These are phyloP conservation scores for Congeria kusceri DNA, from an alignment of 2,888 invertebrate genomes.

Conservation along the genomic window DNA sequence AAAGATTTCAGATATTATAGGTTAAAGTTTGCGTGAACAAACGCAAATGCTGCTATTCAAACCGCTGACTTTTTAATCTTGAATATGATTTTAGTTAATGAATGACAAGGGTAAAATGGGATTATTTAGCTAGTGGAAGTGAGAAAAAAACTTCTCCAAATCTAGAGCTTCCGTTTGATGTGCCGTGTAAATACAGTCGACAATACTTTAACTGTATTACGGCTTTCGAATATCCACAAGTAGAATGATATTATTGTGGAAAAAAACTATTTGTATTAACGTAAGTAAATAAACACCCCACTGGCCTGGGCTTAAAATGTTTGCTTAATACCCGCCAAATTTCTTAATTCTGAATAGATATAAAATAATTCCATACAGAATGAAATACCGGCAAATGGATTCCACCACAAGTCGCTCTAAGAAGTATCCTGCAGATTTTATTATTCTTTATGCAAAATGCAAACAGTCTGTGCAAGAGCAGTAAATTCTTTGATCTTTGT, in stretches of 20 bases:
- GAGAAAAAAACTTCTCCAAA: not conserved
- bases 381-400: too few species aligned
- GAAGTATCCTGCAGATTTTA: too few species aligned
- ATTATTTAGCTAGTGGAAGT: conserved; percentile 11
- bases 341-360: conserved; percentile 25
- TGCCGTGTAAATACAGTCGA: conserved; percentile 22
- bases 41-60: too few species aligned
- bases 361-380: conserved; percentile 25
- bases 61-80: conserved; percentile 42
- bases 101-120: conserved; percentile 25
- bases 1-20: too few species aligned
- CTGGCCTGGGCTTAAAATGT: not conserved
- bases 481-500: too few species aligned
- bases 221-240: too few species aligned
- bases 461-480: too few species aligned
- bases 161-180: conserved; percentile 19
- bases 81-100: conserved; percentile 13
- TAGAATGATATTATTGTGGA: not conserved
- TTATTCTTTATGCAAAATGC: too few species aligned
- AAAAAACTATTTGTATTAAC: conserved; percentile 12
- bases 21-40: too few species aligned
- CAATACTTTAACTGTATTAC: conserved; percentile 25
- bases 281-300: conserved; percentile 14
- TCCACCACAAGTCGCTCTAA: too few species aligned
- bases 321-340: conserved; percentile 19